Base-by-base conservation (phyloP, 1,140 invertebrate species). In the Solenopsis invicta region DNA sequence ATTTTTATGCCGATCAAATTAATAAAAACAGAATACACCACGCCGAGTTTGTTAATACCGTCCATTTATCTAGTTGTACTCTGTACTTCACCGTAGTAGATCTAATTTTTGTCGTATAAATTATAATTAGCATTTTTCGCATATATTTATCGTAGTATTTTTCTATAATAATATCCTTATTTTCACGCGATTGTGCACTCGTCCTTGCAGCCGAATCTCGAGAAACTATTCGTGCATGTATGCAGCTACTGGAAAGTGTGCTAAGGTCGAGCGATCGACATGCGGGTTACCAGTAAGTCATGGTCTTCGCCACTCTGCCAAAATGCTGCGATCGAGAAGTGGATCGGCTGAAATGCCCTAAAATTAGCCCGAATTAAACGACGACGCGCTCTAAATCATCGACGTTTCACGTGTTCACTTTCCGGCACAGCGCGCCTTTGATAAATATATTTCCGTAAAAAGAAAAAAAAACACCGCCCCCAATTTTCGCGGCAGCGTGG, bases 211-310 rank as follows among this genome's bases (percentile, higher is more conserved):
- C 45, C 67, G 29, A 12, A 1, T 9, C 29, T 87, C 29, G 56
- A 85, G 61, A 66, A 71, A 52, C 18, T 45, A 56, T 66, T 12
- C 48, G 54, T 50, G 37, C 37, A 16, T 37, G 59, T 69, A 59
- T 62, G 52, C 75, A 62, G 34, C 21, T 24, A 29, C 13, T 13
- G 24, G 34, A 21, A 92, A 86, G 29, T 45, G 52, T 91, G 91
- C 66, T 87, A 88, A 92, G 88, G 90, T 89, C 91, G 67, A 13
- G 59, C 66, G 56, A 88, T 67, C 54, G 77, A 81, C 87, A 74
- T 74, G 61, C 56, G 50, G 78, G 77, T 37, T 74, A 86, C 16
- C 56, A 77, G 41, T 61, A 61, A 74, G 54, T 82, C 80, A 82
- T 18, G 67, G 67, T 72, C 80, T 72, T 48, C 80, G 48, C 0